A percentile compares a stretch with the other conserved stretches of the same genome.
phyloP scores from a whole-genome alignment of 2,888 invertebrate species.

The Nycteola revayana region DNA sequence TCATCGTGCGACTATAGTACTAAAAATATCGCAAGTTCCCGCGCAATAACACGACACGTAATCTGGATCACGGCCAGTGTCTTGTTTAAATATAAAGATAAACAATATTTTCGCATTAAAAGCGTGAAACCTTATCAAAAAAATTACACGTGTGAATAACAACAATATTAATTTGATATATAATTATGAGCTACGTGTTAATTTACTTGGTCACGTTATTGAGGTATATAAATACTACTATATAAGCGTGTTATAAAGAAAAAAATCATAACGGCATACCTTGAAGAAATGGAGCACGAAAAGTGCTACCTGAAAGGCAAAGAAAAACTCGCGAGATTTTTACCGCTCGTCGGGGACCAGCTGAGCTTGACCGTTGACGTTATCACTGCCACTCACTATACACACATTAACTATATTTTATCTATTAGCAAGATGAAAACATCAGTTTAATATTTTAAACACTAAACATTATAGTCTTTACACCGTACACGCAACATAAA shows the following conservation, averaged over 20 bases:
- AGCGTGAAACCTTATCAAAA: constrained; percentile 19
- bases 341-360: constrained; percentile 76
- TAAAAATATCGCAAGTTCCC: constrained; percentile 78
- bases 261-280: constrained; percentile 74
- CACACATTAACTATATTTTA: constrained; percentile 31
- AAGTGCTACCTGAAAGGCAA: constrained; percentile 62
- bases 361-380: constrained; percentile 76
- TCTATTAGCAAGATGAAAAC: constrained; percentile 17
- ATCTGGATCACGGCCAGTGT: constrained; percentile 79
- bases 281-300: constrained; percentile 74
- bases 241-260: constrained; percentile 36
- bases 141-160: constrained; percentile 1
- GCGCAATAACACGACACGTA: constrained; percentile 73
- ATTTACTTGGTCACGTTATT: constrained; percentile 18
- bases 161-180: constrained; percentile 6
- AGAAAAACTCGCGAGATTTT: constrained; percentile 73
- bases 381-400: constrained; percentile 57
- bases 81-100: constrained; percentile 54
- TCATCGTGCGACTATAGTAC: constrained; percentile 61
- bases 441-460: constrained; percentile 8
- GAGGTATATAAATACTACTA: constrained; percentile 12
- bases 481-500: constrained; percentile 16
- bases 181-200: constrained; percentile 22
- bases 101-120: constrained; percentile 31
- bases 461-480: constrained; percentile 9